phyloP scores from a whole-genome alignment of 2,113 vertebrate species.

The Oplegnathus fasciatus region DNA sequence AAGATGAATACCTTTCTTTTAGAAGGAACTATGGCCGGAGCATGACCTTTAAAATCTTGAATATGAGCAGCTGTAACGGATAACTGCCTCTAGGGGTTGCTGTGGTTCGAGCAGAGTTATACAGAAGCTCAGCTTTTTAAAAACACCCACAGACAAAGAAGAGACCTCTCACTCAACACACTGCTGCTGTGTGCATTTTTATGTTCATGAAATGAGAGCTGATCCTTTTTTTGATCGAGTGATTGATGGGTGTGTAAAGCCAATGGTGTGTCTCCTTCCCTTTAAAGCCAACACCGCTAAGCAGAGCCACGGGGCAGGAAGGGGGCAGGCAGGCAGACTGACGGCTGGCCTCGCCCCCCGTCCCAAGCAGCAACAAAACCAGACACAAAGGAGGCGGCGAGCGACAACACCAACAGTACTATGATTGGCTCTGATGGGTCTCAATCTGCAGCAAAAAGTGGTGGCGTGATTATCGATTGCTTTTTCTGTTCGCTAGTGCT shows the following conservation, averaged over 20 bases:
- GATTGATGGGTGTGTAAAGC: conserved; percentile 65
- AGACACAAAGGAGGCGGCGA: conserved; percentile 85
- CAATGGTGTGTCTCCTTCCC: conserved; percentile 74
- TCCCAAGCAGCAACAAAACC: conserved; percentile 80
- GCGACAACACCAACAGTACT: conserved; percentile 99
- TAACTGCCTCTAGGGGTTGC: conserved; percentile 1
- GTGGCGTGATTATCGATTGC: conserved; percentile 79
- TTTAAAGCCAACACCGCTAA: conserved; percentile 79
- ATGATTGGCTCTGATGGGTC: conserved; percentile 79
- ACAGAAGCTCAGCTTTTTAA: conserved; percentile 17
- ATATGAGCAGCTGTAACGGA: background rate
- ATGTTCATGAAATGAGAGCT: conserved; percentile 38
- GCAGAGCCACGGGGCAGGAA: conserved; percentile 65
- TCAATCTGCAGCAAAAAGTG: conserved; percentile 72
- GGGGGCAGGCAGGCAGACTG: conserved; percentile 36
- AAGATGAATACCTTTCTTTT: background rate
- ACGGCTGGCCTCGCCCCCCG: conserved; percentile 59
- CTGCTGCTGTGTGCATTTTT: conserved; percentile 35
- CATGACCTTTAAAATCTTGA: background rate
- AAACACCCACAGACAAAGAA: conserved; percentile 83
- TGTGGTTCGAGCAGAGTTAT: background rate
- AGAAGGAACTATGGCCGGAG: background rate
- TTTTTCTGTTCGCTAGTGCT: conserved; percentile 73
- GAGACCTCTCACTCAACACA: conserved; percentile 22
- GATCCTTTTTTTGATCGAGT: background rate